Evolutionary conservation across 92 coral and sea anemone genomes (phyloP).

Genomic region (Umimayanthus kanabou): DNA sequence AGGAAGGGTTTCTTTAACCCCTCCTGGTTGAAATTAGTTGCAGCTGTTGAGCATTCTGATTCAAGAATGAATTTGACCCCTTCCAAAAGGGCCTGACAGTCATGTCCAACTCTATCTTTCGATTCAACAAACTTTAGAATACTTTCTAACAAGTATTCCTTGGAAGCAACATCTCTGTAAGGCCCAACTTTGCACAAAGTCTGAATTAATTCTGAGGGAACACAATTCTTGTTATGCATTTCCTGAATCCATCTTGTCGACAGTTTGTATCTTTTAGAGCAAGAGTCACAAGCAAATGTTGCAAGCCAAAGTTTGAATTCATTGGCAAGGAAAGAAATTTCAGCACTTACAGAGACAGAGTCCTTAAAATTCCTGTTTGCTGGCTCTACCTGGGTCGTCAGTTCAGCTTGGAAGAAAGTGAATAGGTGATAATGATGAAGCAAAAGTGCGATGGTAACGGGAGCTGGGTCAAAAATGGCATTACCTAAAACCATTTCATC

Average conservation of each 20-base stretch:
- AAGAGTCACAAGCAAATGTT: too few relatives aligned
- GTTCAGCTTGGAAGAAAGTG: neutral
- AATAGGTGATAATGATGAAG: neutral
- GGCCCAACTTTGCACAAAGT: constrained; percentile 1
- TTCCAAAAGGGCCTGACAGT: neutral
- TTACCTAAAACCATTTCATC: neutral
- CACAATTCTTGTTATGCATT: neutral
- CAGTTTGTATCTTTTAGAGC: neutral
- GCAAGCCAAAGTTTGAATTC: neutral
- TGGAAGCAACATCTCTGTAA: neutral
- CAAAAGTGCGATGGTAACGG: neutral
- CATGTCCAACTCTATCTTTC: neutral
- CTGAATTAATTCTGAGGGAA: neutral
- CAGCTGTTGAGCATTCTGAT: neutral
- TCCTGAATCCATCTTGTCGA: neutral
- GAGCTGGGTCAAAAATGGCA: neutral
- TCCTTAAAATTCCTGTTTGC: neutral
- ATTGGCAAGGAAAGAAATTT: neutral
- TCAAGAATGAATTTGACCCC: neutral
- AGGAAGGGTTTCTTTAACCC: neutral
- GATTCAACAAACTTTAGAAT: neutral
- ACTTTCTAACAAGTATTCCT: neutral
- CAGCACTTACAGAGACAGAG: neutral
- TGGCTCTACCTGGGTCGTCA: neutral
- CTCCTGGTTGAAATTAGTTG: neutral